Conservation (phyloP, 2,888 invertebrate species). For the Lissonota sp. region DNA sequence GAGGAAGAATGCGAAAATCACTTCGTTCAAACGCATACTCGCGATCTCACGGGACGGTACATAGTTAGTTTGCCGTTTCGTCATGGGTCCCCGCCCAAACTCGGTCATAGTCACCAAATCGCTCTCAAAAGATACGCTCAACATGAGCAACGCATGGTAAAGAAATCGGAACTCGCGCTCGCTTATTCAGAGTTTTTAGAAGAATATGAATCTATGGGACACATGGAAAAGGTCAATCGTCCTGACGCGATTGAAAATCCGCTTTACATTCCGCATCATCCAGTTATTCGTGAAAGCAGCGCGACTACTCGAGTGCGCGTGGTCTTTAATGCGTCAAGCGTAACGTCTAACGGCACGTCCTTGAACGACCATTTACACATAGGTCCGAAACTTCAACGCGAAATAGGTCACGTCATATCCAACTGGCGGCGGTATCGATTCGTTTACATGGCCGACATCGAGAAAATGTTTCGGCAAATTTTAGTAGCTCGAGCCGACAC, state of each 20-base stretch:
- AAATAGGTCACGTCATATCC: constrained; percentile 27
- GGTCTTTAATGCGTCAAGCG: constrained; percentile 24
- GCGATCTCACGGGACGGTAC: constrained; percentile 69
- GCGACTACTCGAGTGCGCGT: constrained; percentile 53
- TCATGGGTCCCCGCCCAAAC: constrained; percentile 34
- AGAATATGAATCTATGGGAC: constrained; percentile 57
- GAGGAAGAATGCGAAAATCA: constrained; percentile 67
- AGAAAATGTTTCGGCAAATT: constrained; percentile 64
- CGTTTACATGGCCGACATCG: constrained; percentile 58
- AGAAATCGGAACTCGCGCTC: constrained; percentile 7
- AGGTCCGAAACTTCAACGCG: constrained; percentile 44
- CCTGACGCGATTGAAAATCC: background rate
- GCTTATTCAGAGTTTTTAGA: constrained; percentile 61
- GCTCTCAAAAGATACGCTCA: constrained; percentile 68
- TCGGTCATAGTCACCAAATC: constrained; percentile 65
- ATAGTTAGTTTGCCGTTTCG: constrained; percentile 70
- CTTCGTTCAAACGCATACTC: constrained; percentile 63
- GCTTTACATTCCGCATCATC: constrained; percentile 38
- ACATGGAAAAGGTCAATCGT: constrained; percentile 55
- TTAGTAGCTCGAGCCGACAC: constrained; percentile 45
- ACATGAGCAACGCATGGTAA: constrained; percentile 65
- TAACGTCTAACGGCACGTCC: constrained; percentile 40
- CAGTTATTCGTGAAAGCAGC: constrained; percentile 46
- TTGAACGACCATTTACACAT: constrained; percentile 52
- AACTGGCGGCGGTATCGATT: constrained; percentile 52